Base-by-base conservation (phyloP, 1,140 invertebrate genomes). In the Pseudomyrmex pallidus region DNA sequence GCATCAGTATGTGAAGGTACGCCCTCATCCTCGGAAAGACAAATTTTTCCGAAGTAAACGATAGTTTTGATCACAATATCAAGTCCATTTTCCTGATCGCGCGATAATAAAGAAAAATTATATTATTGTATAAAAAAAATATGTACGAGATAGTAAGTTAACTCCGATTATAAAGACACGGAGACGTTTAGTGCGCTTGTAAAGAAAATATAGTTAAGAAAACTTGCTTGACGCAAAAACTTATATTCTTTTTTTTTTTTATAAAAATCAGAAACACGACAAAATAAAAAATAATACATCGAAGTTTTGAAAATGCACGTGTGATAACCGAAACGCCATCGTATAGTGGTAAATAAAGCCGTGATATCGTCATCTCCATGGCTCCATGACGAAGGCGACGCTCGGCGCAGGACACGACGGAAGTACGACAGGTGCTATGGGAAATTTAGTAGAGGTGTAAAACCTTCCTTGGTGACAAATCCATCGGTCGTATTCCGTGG, bases 401-500 rank as follows among this genome's bases (percentile, higher is more conserved):
- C 73, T 7, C 73, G 76, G 15, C 61, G 20, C 56, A 59, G 17
- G 35, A 46, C 62, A 68, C 48, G 25, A n/a, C 17, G 17, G 61
- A 22, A 66, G 13, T 35, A 7, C 35, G 35, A 50, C 50, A 35
- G 61, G 64, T 56, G 74, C 72, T 62, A 89, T 89, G 63, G 84
- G 74, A 89, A 91, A 92, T 91, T 92, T 84, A 92, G 59, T 74
- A 72, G 50, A 86, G 70, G 77, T 85, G 88, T 92, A 92, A 91
- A 92, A 91, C 90, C 83, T 91, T 91, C 88, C 87, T 74, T 77
- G 85, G 88, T 91, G 91, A 91, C 90, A 92, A 92, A 92, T 92
- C 91, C 90, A 92, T 92, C 85, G 90, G 87, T 90, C 90, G 87
- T 91, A 91, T 89, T 84, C 86, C 83, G 82, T 84, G 83, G 91